These are phyloP conservation scores for Karalla daura DNA, from an alignment of 2,797 vertebrate genomes.

Conservation along the genomic window DNA sequence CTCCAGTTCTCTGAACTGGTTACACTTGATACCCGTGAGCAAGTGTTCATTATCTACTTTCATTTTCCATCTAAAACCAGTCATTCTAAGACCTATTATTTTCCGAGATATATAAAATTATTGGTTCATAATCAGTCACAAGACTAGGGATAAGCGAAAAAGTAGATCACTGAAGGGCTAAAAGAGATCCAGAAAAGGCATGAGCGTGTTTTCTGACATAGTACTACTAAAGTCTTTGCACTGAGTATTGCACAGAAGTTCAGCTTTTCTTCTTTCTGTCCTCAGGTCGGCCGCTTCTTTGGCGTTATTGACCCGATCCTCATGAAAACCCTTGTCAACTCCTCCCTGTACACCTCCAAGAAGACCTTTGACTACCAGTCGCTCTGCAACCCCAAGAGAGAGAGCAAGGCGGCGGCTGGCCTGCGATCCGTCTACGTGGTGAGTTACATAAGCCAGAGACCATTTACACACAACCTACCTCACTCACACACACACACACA, in stretches of 20 bases:
- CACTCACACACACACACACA: constrained; percentile 18
- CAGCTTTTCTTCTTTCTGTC: background rate
- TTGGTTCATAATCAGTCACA: background rate
- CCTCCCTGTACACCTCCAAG: constrained; percentile 90
- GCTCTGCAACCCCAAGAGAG: constrained; percentile 88
- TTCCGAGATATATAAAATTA: background rate
- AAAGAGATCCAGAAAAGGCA: background rate
- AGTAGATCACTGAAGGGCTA: too few species aligned
- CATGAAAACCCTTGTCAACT: constrained; percentile 92
- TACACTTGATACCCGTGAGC: too few species aligned
- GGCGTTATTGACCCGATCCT: constrained; percentile 94
- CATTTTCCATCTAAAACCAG: background rate
- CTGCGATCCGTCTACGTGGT: constrained; percentile 94
- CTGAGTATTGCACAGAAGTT: background rate
- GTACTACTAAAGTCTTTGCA: background rate
- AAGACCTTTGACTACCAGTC: constrained; percentile 97
- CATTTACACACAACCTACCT: constrained; percentile 22
- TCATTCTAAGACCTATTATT: background rate
- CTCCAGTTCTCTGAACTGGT: too few species aligned
- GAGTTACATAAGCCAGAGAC: constrained; percentile 81
- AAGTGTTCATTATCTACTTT: too few species aligned
- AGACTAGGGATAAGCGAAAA: background rate
- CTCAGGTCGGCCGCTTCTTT: constrained; percentile 93
- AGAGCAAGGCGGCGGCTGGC: constrained; percentile 89
- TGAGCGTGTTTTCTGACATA: too few species aligned